Evolutionary conservation across 2,113 vertebrate species (phyloP), one percentile per base, ranked within the genome.

Genomic region (Phycodurus eques): DNA sequence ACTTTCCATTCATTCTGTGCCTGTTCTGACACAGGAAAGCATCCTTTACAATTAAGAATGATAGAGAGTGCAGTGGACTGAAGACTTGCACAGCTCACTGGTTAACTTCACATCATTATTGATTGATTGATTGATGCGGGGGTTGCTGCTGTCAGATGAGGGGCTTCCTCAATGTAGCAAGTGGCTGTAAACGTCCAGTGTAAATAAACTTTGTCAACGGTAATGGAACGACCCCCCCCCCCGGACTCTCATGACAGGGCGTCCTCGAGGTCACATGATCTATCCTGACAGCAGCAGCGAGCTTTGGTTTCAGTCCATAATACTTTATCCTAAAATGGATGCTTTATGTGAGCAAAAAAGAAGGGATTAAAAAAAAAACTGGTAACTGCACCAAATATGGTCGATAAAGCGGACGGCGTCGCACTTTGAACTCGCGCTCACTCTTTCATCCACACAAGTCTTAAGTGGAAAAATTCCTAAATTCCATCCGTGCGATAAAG

Each of bases 91-190:
- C 77, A 7, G 74, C 82, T 31, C 4, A 59, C 22, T 13, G 72
- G 84, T 81, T 86, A 81, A 89, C 88, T 82, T 80, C 73, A 65
- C 80, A 84, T 85, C 49, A 35, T 60, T 90, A 93, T 92, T 83
- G 90, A 91, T 88, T 71, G 64, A 68, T 87, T 85, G 20, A 65
- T 44, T 61, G 2, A 19, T 35, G 17, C 17, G 13, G 59, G 15
- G 59, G 7, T 31, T 33, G 2, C 6, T 13, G 59, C 8, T 15
- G 59, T 15, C 15, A 14, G 46, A 15, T 13, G 5, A 12, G 57
- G 27, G 27, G 27, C 56, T 14, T 59, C 27, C 31, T 59, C 22
- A 59, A 12, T 31, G 22, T 27, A 14, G 56, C 56, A 59, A 31
- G 56, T 33, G 56, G 59, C 33, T 35, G 31, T 61, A 61, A 61